Evolutionary conservation across 2,888 invertebrate species (phyloP).

Genomic region (Agrochola litura): DNA sequence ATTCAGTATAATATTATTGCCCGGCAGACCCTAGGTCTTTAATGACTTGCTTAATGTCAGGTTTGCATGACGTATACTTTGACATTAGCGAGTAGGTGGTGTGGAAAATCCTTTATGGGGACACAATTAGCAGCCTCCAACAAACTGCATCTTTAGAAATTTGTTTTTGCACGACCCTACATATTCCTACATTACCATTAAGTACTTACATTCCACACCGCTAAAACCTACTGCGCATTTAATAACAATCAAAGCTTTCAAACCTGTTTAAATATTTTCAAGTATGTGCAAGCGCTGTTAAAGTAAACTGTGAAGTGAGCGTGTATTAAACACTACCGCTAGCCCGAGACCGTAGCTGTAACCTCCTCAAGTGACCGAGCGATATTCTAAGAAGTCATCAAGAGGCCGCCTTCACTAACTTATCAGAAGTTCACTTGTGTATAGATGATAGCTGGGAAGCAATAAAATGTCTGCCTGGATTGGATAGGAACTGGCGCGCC

Average conservation of each 20-base stretch:
- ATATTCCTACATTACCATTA: too few relatives aligned
- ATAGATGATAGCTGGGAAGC: constrained; percentile 84
- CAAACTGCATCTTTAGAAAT: constrained; percentile 10
- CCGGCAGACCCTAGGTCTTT: too few relatives aligned
- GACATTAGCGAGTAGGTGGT: too few relatives aligned
- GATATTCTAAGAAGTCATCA: constrained; percentile 64
- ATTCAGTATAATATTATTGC: too few relatives aligned
- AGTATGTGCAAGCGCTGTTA: constrained; percentile 54
- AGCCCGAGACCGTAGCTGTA: constrained; percentile 60
- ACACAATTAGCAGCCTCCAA: constrained; percentile 1
- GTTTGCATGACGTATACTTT: too few relatives aligned
- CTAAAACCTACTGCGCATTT: constrained; percentile 28
- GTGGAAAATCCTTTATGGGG: not conserved
- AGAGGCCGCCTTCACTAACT: constrained; percentile 56
- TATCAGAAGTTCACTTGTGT: constrained; percentile 63
- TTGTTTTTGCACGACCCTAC: constrained; percentile 38
- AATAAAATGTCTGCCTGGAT: constrained; percentile 81
- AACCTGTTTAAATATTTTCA: constrained; percentile 61
- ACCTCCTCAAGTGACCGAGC: constrained; percentile 54
- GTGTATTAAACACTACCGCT: constrained; percentile 52
- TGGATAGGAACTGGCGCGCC: constrained; percentile 80
- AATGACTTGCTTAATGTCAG: too few relatives aligned
- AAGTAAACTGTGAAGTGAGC: constrained; percentile 62
- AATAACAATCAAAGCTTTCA: constrained; percentile 61
- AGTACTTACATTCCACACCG: constrained; percentile 26